Evolutionary conservation across 2,888 invertebrate species (phyloP).

Genomic region (Caenorhabditis sp.): DNA sequence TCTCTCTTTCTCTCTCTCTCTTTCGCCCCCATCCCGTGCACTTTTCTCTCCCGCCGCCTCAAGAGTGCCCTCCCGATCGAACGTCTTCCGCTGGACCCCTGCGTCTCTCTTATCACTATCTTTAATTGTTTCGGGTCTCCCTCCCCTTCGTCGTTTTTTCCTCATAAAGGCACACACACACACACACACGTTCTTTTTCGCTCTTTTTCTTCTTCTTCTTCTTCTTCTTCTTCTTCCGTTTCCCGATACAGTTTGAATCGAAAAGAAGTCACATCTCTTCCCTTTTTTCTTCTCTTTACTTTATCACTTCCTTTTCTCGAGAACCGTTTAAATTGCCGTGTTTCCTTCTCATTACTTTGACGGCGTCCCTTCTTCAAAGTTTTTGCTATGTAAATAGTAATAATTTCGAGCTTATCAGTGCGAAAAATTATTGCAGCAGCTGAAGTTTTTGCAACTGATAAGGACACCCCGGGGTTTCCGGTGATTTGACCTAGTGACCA

Average conservation of each 20-base stretch:
- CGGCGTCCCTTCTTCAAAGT: too few relatives aligned
- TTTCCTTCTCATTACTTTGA: constrained; percentile 16
- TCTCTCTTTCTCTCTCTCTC: constrained; percentile 4
- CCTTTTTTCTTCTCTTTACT: constrained; percentile 10
- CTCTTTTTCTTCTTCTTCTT: neutral
- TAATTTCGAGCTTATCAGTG: too few relatives aligned
- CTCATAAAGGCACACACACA: too few relatives aligned
- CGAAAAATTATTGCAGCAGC: too few relatives aligned
- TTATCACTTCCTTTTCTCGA: constrained; percentile 9
- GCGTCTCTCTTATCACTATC: constrained; percentile 8
- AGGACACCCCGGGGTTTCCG: too few relatives aligned
- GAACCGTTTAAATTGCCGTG: neutral
- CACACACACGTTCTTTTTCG: constrained; percentile 7
- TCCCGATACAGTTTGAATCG: constrained; percentile 1
- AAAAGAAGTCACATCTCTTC: neutral
- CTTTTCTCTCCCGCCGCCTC: neutral
- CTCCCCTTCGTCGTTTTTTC: neutral
- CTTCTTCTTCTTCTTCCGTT: neutral
- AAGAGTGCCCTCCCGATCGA: neutral
- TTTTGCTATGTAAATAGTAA: too few relatives aligned
- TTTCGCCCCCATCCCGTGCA: neutral
- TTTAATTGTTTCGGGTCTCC: constrained; percentile 11
- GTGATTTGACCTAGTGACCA: too few relatives aligned
- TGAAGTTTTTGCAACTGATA: too few relatives aligned
- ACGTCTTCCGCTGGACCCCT: too few relatives aligned